These are phyloP conservation scores for Samia ricini DNA, from an alignment of 1,140 invertebrate genomes.

Conservation along the genomic window DNA sequence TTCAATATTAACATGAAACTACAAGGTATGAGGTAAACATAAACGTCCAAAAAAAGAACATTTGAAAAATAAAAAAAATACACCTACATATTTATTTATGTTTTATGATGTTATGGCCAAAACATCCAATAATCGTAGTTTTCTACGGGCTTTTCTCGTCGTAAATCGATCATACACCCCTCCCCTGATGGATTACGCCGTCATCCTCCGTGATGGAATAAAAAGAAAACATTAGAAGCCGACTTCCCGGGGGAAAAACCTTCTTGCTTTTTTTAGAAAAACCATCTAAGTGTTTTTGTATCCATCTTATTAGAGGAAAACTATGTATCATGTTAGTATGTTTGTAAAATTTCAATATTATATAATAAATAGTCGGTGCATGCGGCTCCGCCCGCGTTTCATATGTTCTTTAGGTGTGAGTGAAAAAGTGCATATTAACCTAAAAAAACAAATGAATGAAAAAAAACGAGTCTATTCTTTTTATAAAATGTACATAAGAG, in stretches of 20 bases:
- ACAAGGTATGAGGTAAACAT: constrained; percentile 21
- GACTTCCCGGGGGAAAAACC: constrained; percentile 37
- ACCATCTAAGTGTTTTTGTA: background rate
- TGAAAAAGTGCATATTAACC: no score
- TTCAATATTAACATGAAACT: no score
- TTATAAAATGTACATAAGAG: no score
- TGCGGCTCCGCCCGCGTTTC: no score
- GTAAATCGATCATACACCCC: constrained; percentile 59
- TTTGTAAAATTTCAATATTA: no score
- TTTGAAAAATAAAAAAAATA: constrained; percentile 21
- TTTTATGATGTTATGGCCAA: constrained; percentile 33
- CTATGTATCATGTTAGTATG: no score
- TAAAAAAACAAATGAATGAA: no score
- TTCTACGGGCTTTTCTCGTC: constrained; percentile 48
- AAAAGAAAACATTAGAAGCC: constrained; percentile 67
- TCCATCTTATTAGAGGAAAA: no score
- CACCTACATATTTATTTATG: no score
- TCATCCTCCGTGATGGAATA: constrained; percentile 54
- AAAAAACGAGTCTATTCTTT: no score
- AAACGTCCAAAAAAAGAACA: constrained; percentile 45
- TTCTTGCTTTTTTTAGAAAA: constrained; percentile 1
- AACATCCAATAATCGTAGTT: constrained; percentile 72
- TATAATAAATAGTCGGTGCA: no score
- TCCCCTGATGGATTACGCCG: constrained; percentile 56
- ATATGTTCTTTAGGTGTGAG: no score